Percentiles rank a stretch among this genome's conserved stretches.
These are phyloP conservation scores for Orchesellides sinensis DNA, from an alignment of 2,888 invertebrate genomes.

Conservation along the genomic window DNA sequence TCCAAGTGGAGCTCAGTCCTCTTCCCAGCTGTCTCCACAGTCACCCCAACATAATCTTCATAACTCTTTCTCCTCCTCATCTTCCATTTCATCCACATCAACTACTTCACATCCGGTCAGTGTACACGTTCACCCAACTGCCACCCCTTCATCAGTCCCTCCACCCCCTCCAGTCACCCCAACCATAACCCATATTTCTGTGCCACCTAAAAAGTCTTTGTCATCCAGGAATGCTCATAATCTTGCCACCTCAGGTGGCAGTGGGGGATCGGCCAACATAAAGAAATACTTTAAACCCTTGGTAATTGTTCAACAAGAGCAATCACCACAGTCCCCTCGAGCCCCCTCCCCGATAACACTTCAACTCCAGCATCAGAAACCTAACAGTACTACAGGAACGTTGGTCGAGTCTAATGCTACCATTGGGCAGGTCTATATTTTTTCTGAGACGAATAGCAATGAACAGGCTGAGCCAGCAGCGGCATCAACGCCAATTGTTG, in stretches of 20 bases:
- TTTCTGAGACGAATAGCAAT: slow-evolving; percentile 30
- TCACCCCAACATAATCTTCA: slow-evolving; percentile 32
- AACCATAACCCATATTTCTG: slow-evolving; percentile 44
- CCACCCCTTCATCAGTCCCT: slow-evolving; percentile 9
- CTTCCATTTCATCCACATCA: not conserved
- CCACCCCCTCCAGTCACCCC: slow-evolving; percentile 39
- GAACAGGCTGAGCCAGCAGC: not conserved
- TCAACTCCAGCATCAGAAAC: slow-evolving; percentile 49
- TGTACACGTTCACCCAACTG: slow-evolving; percentile 48
- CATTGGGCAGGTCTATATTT: slow-evolving; percentile 55
- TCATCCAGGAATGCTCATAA: slow-evolving; percentile 50
- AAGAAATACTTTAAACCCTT: slow-evolving; percentile 63
- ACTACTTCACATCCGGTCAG: slow-evolving; percentile 27
- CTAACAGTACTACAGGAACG: slow-evolving; percentile 46
- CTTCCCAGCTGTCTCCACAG: slow-evolving; percentile 18
- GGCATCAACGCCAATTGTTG: slow-evolving; percentile 12
- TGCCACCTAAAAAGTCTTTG: slow-evolving; percentile 63
- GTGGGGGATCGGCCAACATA: slow-evolving; percentile 36
- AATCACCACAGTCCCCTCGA: not conserved
- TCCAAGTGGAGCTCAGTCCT: slow-evolving; percentile 9
- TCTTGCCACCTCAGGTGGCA: not conserved
- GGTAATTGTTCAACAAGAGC: slow-evolving; percentile 47
- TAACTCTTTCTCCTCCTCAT: slow-evolving; percentile 8
- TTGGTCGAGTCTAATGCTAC: slow-evolving; percentile 51
- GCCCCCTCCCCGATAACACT: slow-evolving; percentile 12